A percentile compares a stretch with the other conserved stretches of the same genome.
Conservation (phyloP, 2,113 vertebrate species). For the Lagopus muta region DNA sequence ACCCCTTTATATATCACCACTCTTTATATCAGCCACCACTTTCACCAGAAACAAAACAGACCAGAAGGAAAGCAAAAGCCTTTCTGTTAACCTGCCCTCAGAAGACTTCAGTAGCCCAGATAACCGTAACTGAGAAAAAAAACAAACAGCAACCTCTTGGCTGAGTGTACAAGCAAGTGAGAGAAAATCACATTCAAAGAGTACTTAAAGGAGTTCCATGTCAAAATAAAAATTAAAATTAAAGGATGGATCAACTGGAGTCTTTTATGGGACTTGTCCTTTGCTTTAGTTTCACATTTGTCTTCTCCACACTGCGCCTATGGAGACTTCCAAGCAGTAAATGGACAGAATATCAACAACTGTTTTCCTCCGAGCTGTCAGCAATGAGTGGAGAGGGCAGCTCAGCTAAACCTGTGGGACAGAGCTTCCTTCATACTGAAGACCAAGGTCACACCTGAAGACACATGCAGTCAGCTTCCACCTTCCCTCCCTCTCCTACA, state of each 20-base stretch:
- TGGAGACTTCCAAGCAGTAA: neutral
- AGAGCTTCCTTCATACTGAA: neutral
- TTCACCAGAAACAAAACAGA: neutral
- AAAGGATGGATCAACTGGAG: neutral
- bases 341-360: neutral
- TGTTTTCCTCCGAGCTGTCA: neutral
- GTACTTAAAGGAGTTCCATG: neutral
- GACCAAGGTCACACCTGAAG: neutral
- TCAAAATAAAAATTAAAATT: neutral
- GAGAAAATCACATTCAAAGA: neutral
- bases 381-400: neutral
- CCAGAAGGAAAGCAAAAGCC: neutral
- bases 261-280: neutral
- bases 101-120: neutral
- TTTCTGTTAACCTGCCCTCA: neutral
- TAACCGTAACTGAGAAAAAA: neutral
- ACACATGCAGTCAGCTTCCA: neutral
- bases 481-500: neutral
- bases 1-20: neutral
- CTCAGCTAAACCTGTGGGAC: neutral
- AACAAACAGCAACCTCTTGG: neutral
- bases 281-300: neutral
- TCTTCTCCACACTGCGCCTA: neutral
- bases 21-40: neutral
- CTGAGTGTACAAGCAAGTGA: neutral